Base-by-base conservation (phyloP, 2,797 vertebrate species). In the Pantherophis alleghaniensis region DNA sequence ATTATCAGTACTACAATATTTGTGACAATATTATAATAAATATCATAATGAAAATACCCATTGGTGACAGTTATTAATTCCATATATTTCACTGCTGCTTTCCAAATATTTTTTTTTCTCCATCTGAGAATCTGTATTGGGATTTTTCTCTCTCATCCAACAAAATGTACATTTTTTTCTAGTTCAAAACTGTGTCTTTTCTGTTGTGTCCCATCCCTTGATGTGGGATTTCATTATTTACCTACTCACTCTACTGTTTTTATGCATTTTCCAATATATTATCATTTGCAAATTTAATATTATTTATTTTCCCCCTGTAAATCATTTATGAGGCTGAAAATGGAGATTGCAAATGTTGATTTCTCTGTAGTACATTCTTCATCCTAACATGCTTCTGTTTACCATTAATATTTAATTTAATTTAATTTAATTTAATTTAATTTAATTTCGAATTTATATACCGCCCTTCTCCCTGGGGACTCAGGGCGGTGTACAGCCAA, bases 201-300 rank as follows among this genome's bases (percentile, higher is more conserved):
- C 55, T 4, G 9, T 9, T 88, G 24, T 7, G 20, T 92, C n/a
- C 10, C 20, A 92, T 95, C 87, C 92, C 22, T 5, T 20, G 1
- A 56, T 2, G 87, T 28, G 74, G 37, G 6, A 61, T 59, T 92
- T 1, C 86, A 89, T 56, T 69, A 59, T 91, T 91, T 91, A 79
- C 93, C 89, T 94, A 60, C 1, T 18, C 47, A 66, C 2, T 60
- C 51, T 47, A 89, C 2, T 66, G 42, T 87, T 92, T 91, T 59
- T 14, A 37, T 93, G 13, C 1, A 90, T 18, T 92, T 90, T 91
- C 11, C 13, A 89, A 53, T 11, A 87, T 14, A 83, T 11, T 89
- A 92, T 92, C 22, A 37, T 86, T 94, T 61, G 5, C 74, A 89
- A 91, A 93, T 90, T n/a, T 86, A 88, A 63, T 91, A 89, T 57